Evolutionary conservation across 2,797 vertebrate genomes (phyloP).

Genomic region (Macrochelys suwanniensis): DNA sequence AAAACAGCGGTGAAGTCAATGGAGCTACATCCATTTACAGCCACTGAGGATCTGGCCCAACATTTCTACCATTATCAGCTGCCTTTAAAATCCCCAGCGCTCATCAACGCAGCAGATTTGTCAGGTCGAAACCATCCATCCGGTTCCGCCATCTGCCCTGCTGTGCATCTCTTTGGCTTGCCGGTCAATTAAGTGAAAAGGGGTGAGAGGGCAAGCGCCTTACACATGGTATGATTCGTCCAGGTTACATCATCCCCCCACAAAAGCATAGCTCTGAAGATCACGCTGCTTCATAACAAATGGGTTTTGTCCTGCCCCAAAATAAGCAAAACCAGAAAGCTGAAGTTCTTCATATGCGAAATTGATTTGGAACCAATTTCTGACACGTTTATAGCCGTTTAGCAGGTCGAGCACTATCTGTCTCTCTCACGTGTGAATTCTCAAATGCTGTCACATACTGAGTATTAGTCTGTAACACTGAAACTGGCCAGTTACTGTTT

Average conservation of each 20-base stretch:
- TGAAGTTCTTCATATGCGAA: not conserved
- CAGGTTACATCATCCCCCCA: not conserved
- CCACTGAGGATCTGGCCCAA: not conserved
- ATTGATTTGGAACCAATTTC: not conserved
- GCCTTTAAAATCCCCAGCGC: not conserved
- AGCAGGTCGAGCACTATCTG: too few relatives aligned
- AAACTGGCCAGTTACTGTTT: not conserved
- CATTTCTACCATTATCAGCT: not conserved
- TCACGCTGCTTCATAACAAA: not conserved
- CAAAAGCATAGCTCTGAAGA: not conserved
- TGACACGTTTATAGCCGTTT: not conserved
- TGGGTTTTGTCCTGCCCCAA: not conserved
- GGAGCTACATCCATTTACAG: not conserved
- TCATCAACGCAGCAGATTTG: too few relatives aligned
- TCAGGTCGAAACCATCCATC: not conserved
- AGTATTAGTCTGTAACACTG: not conserved
- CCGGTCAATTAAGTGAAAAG: not conserved
- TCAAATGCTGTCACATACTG: not conserved
- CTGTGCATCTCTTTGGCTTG: not conserved
- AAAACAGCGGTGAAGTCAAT: not conserved
- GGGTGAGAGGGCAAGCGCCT: not conserved
- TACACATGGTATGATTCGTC: not conserved
- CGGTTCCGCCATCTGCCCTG: not conserved
- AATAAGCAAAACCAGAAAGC: not conserved
- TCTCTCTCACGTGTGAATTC: not conserved